A percentile compares a stretch with the other conserved stretches of the same genome.
Evolutionary conservation across 2,888 invertebrate species (phyloP).

Genomic region (Trissolcus japonicus): DNA sequence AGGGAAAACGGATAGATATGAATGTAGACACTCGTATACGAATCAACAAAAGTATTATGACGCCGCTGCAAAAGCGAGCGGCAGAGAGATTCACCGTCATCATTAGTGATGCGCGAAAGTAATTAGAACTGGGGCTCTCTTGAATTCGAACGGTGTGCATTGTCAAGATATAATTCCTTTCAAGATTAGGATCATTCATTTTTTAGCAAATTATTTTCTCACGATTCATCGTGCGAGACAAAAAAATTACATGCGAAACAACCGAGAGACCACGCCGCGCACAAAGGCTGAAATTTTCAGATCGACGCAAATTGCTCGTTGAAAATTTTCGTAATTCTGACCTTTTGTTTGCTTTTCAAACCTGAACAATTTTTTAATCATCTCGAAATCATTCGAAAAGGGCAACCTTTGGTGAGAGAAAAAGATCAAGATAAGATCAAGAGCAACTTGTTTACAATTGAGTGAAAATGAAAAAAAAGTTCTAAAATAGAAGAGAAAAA

Average conservation of each 20-base stretch:
- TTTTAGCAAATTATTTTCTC: slow-evolving; percentile 40
- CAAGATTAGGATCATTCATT: slow-evolving; percentile 35
- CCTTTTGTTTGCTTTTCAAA: slow-evolving; percentile 1
- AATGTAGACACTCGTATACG: not conserved
- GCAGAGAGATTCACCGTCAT: slow-evolving; percentile 49
- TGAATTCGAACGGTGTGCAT: slow-evolving; percentile 33
- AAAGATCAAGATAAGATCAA: too few species aligned
- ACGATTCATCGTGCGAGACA: slow-evolving; percentile 11
- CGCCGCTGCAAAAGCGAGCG: not conserved
- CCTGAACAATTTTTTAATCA: too few species aligned
- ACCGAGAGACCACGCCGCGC: not conserved
- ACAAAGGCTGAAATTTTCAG: slow-evolving; percentile 24
- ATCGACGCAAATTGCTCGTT: slow-evolving; percentile 17
- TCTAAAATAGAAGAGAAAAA: too few species aligned
- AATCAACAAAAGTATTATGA: slow-evolving; percentile 1
- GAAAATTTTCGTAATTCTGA: slow-evolving; percentile 5
- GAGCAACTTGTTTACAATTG: too few species aligned
- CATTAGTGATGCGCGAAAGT: slow-evolving; percentile 55
- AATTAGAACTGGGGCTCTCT: slow-evolving; percentile 49
- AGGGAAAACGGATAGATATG: not conserved
- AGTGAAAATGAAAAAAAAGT: too few species aligned
- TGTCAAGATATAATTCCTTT: slow-evolving; percentile 33
- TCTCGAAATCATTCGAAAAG: too few species aligned
- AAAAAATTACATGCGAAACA: slow-evolving; percentile 32
- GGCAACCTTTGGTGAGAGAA: too few species aligned